Percentiles rank a stretch among this genome's conserved stretches.
These are phyloP conservation scores for Corbicula japonica DNA, from an alignment of 2,888 invertebrate genomes.

Conservation along the genomic window DNA sequence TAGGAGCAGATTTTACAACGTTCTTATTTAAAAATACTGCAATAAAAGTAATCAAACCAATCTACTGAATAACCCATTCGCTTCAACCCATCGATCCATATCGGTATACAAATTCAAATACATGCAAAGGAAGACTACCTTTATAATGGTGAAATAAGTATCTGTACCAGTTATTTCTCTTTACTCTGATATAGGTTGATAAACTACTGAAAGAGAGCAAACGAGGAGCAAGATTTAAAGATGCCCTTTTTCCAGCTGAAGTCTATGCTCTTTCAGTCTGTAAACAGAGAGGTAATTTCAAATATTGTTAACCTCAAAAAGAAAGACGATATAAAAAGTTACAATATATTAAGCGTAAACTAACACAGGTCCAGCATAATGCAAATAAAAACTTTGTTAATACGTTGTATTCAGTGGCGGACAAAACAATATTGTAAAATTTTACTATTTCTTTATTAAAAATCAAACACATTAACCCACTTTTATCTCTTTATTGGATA, in stretches of 20 bases:
- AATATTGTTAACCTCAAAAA: no score
- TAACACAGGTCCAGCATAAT: no score
- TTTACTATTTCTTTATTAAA: no score
- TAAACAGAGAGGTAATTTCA: constrained; percentile 42
- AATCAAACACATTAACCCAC: not conserved
- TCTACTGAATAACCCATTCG: not conserved
- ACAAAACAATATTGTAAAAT: not conserved
- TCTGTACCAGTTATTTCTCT: not conserved
- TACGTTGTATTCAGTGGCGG: not conserved
- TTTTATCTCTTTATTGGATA: no score
- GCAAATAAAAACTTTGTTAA: not conserved
- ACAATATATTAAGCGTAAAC: no score
- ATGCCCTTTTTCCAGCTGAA: constrained; percentile 53
- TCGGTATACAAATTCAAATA: not conserved
- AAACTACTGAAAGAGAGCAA: constrained; percentile 46
- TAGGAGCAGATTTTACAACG: no score
- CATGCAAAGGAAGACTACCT: not conserved
- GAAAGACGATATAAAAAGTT: no score
- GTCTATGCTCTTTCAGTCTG: constrained; percentile 45
- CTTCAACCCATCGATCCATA: not conserved
- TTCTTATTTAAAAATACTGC: no score
- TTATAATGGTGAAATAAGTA: not conserved
- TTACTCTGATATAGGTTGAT: constrained; percentile 10
- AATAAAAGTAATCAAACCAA: no score
- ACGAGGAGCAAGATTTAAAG: constrained; percentile 56